These are phyloP conservation scores for Cyrtonyx montezumae DNA, from an alignment of 2,113 vertebrate genomes.

Conservation along the genomic window DNA sequence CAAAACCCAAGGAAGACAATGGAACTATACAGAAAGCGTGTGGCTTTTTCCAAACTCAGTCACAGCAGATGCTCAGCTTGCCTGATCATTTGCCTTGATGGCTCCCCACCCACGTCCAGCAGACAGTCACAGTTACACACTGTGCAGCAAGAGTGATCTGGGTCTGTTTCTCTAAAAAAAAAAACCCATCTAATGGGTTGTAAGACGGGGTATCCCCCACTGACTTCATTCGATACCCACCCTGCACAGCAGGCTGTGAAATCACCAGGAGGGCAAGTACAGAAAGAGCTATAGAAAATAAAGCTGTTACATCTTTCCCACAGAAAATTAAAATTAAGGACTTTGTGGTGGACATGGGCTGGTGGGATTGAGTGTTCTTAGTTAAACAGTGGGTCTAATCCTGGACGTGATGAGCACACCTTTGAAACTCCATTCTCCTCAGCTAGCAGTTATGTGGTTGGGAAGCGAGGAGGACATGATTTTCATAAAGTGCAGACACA, in stretches of 20 bases:
- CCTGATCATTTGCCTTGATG: neutral
- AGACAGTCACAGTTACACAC: neutral
- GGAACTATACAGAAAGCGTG: too few species aligned
- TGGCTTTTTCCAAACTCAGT: neutral
- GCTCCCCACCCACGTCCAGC: neutral
- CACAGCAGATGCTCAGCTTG: neutral
- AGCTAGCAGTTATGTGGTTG: rapidly evolving
- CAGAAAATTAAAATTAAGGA: neutral
- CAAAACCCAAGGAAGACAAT: neutral
- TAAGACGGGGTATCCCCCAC: neutral
- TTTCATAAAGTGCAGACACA: neutral
- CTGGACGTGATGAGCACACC: neutral
- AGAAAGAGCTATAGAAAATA: neutral
- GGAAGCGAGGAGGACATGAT: rapidly evolving
- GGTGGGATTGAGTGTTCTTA: conserved; percentile 40
- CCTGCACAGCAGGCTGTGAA: neutral
- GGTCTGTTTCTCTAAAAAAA: neutral
- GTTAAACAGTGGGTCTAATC: conserved; percentile 39
- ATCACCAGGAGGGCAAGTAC: neutral
- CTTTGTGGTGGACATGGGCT: neutral
- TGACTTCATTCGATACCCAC: neutral
- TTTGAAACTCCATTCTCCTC: neutral
- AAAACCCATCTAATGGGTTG: neutral
- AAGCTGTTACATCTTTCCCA: neutral
- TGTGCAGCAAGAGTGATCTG: neutral